phyloP scores from a whole-genome alignment of 2,888 invertebrate genomes.

The Drosophila demipolita region DNA sequence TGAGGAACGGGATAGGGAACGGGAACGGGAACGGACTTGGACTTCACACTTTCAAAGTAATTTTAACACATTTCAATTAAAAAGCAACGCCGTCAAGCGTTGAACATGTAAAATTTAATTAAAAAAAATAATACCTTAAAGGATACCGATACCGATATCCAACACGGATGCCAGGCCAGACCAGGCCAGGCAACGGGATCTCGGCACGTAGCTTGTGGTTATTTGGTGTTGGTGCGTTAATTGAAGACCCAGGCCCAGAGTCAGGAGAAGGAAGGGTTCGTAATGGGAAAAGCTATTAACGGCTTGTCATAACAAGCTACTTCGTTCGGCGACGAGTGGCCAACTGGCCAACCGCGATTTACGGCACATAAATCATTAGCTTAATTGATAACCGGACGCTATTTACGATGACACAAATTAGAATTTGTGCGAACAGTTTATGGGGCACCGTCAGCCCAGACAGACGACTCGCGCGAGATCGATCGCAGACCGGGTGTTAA shows the following conservation, averaged over 20 bases:
- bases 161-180: constrained; percentile 1
- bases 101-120: constrained; percentile 78
- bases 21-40: constrained; percentile 18
- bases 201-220: constrained; percentile 61
- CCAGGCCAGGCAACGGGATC: constrained; percentile 28
- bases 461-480: constrained; percentile 7
- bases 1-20: constrained; percentile 23
- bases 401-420: constrained; percentile 81
- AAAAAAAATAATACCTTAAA: constrained; percentile 69
- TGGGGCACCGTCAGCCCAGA: constrained; percentile 42
- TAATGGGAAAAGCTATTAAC: constrained; percentile 77
- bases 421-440: constrained; percentile 79
- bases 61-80: constrained; percentile 81
- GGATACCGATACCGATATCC: constrained; percentile 60
- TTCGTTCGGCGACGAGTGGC: constrained; percentile 26
- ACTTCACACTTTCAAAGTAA: constrained; percentile 79
- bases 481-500: constrained; percentile 54
- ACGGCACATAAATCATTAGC: constrained; percentile 77
- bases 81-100: constrained; percentile 50
- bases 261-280: background rate
- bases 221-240: constrained; percentile 74
- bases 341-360: constrained; percentile 57
- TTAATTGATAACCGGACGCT: constrained; percentile 77
- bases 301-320: constrained; percentile 74
- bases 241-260: constrained; percentile 56